Evolutionary conservation across 2,888 invertebrate genomes (phyloP).

Genomic region (Eristalis tenax): DNA sequence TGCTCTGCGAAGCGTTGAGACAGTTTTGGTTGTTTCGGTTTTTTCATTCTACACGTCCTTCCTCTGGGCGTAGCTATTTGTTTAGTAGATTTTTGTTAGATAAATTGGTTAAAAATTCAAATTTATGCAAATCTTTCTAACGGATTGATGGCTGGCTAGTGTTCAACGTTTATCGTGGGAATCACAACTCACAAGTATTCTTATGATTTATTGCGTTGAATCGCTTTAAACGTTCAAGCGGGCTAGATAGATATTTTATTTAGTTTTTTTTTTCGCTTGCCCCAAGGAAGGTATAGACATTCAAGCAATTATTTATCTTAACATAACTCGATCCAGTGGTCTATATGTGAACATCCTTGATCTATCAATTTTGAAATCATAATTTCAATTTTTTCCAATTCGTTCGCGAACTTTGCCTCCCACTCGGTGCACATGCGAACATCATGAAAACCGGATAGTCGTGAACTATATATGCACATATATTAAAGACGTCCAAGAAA

Average conservation of each 20-base stretch:
- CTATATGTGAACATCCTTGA: slow-evolving; percentile 24
- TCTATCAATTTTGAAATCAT: slow-evolving; percentile 59
- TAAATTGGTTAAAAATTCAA: slow-evolving; percentile 67
- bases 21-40: slow-evolving; percentile 14
- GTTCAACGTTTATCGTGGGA: slow-evolving; percentile 57
- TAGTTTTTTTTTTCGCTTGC: not conserved
- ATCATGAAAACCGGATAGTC: not conserved
- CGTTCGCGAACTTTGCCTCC: slow-evolving; percentile 22
- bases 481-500: slow-evolving; percentile 9
- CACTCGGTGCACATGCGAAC: slow-evolving; percentile 6
- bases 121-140: slow-evolving; percentile 60
- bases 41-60: not conserved
- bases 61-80: slow-evolving; percentile 38
- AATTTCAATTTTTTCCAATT: slow-evolving; percentile 4
- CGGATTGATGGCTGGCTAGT: slow-evolving; percentile 58
- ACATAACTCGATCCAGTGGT: slow-evolving; percentile 26
- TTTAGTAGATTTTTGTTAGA: slow-evolving; percentile 56
- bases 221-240: slow-evolving; percentile 10
- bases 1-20: slow-evolving; percentile 66
- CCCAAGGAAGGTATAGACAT: not conserved
- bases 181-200: slow-evolving; percentile 22
- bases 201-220: slow-evolving; percentile 13
- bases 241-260: not conserved
- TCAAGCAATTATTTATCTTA: not conserved
- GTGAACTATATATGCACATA: not conserved